Percentiles rank a stretch among this genome's conserved stretches.
Conservation (phyloP, 2,113 vertebrate species). For the Etheostoma cragini region DNA sequence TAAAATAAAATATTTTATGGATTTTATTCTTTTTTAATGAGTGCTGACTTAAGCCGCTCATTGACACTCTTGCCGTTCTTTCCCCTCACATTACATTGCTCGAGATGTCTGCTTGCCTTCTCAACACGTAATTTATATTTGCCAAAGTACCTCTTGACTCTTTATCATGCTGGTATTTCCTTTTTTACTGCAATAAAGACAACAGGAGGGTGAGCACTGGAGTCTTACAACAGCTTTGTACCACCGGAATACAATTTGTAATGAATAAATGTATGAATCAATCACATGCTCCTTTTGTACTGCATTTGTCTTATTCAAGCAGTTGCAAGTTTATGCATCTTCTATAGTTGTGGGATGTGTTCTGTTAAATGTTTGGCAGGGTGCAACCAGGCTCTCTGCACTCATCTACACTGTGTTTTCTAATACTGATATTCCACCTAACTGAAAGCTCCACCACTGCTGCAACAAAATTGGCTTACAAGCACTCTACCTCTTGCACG, state of each 20-base stretch:
- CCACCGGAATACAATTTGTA: conserved; percentile 80
- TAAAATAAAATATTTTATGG: conserved; percentile 97
- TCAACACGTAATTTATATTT: conserved; percentile 82
- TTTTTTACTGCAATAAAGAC: conserved; percentile 83
- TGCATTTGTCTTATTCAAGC: neutral
- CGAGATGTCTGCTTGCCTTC: conserved; percentile 78
- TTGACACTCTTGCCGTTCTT: conserved; percentile 79
- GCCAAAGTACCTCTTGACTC: conserved; percentile 82
- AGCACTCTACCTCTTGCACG: neutral
- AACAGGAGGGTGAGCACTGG: conserved; percentile 75
- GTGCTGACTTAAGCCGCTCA: conserved; percentile 81
- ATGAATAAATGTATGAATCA: conserved; percentile 83
- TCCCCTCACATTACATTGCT: conserved; percentile 65
- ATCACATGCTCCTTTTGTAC: conserved; percentile 29
- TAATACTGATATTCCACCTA: neutral
- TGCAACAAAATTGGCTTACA: conserved; percentile 22
- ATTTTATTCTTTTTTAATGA: conserved; percentile 91
- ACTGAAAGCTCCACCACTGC: neutral
- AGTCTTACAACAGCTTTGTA: conserved; percentile 83
- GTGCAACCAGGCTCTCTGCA: neutral
- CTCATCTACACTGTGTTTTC: conserved; percentile 4
- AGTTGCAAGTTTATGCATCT: neutral
- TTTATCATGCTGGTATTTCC: conserved; percentile 79
- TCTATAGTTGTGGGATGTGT: neutral
- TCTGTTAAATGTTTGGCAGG: neutral